These are phyloP conservation scores for Drosophila repletoides DNA, from an alignment of 1,140 invertebrate genomes.

Conservation along the genomic window DNA sequence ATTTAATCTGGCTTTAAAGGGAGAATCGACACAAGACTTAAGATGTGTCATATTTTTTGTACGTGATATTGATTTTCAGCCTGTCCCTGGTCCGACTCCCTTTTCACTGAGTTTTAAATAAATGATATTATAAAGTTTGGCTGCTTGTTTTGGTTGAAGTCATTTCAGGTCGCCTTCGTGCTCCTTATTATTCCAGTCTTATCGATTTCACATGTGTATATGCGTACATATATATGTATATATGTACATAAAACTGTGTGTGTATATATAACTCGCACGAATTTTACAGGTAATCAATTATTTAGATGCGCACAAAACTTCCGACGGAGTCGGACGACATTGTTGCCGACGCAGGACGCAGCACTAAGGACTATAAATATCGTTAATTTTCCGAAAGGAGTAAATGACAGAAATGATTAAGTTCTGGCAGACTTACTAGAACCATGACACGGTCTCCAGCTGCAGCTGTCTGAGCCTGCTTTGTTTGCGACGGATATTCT, in stretches of 20 bases:
- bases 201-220: constrained; percentile 61
- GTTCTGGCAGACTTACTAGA: too few relatives aligned
- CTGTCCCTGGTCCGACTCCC: background rate
- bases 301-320: constrained; percentile 80
- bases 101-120: constrained; percentile 52
- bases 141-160: constrained; percentile 3
- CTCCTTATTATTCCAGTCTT: constrained; percentile 60
- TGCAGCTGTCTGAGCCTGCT: too few relatives aligned
- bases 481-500: too few relatives aligned
- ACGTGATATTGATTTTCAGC: constrained; percentile 44
- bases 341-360: background rate
- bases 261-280: constrained; percentile 59
- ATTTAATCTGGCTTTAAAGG: constrained; percentile 12
- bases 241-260: constrained; percentile 12
- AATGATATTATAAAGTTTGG: constrained; percentile 64
- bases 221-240: background rate
- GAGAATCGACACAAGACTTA: background rate
- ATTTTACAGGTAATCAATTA: constrained; percentile 77
- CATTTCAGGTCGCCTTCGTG: constrained; percentile 32
- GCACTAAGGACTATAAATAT: background rate
- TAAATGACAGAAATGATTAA: too few relatives aligned
- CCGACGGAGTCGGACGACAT: background rate
- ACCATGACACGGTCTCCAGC: too few relatives aligned
- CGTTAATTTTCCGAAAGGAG: too few relatives aligned
- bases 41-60: constrained; percentile 19